A percentile compares a stretch with the other conserved stretches of the same genome.
Conservation (phyloP, 2,113 vertebrate species). For the Chionodraco myersi region DNA sequence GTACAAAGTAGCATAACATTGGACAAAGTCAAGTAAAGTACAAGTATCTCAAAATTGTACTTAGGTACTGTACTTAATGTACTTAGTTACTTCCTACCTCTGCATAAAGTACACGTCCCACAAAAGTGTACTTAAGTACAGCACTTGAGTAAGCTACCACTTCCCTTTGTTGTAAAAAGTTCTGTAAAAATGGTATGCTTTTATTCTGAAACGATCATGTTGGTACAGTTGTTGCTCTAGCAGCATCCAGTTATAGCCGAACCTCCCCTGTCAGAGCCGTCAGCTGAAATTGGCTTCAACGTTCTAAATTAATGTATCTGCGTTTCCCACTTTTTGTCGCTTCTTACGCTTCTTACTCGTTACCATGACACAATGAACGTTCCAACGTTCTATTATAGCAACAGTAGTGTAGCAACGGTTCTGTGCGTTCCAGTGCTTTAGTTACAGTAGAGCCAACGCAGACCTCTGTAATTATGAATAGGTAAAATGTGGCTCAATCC, state of each 20-base stretch:
- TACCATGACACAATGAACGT: background rate
- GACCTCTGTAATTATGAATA: background rate
- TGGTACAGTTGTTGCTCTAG: background rate
- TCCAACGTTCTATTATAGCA: background rate
- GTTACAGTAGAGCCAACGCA: background rate
- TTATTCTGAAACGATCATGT: constrained; percentile 14
- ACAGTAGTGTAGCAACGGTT: background rate
- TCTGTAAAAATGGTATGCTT: background rate
- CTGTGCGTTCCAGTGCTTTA: background rate
- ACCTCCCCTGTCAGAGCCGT: background rate
- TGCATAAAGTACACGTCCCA: too few species aligned
- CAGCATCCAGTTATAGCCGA: too few species aligned
- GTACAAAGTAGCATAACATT: too few species aligned
- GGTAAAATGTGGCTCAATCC: background rate
- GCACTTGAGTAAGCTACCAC: too few species aligned
- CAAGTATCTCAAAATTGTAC: too few species aligned
- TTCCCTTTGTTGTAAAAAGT: too few species aligned
- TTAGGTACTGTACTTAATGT: too few species aligned
- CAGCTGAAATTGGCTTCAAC: background rate
- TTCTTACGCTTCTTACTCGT: background rate
- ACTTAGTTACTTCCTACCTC: too few species aligned
- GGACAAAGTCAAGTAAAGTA: too few species aligned
- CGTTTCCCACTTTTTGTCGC: background rate
- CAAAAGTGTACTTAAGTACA: too few species aligned
- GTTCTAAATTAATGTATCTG: background rate